These are phyloP conservation scores for Ophioninae sp. DNA, from an alignment of 2,888 invertebrate genomes.

Conservation along the genomic window DNA sequence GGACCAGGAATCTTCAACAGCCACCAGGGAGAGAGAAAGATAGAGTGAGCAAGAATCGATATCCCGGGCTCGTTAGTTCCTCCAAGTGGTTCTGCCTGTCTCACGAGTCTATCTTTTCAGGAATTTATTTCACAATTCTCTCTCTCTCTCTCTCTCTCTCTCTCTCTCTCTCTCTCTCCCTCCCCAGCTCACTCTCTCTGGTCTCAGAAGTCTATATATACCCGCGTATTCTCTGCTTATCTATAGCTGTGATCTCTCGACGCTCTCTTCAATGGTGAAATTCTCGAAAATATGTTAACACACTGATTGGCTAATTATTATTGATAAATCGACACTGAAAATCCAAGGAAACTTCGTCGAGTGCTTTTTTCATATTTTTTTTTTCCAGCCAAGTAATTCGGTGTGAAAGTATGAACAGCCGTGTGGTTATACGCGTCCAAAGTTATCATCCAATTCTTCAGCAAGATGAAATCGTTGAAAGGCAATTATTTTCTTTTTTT, in stretches of 20 bases:
- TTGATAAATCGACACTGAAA: constrained; percentile 57
- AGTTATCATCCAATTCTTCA: too few relatives aligned
- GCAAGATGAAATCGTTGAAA: too few relatives aligned
- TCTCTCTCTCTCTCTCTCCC: constrained; percentile 30
- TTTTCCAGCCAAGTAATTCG: too few relatives aligned
- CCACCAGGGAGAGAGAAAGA: constrained; percentile 29
- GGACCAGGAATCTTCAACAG: constrained; percentile 50
- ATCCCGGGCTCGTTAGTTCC: constrained; percentile 61
- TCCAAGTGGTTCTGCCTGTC: constrained; percentile 60
- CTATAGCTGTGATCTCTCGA: constrained; percentile 38
- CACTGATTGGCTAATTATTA: constrained; percentile 62
- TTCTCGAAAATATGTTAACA: constrained; percentile 57
- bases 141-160: constrained; percentile 31
- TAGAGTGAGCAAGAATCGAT: constrained; percentile 61
- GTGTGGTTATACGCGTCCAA: too few relatives aligned
- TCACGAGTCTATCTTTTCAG: constrained; percentile 62
- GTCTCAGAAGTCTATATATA: constrained; percentile 16
- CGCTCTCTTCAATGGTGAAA: constrained; percentile 35
- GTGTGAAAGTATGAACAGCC: too few relatives aligned
- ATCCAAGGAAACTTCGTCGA: constrained; percentile 19
- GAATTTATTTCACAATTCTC: constrained; percentile 56
- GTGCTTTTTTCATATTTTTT: neutral
- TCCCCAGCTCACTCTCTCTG: constrained; percentile 1
- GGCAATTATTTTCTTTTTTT: too few relatives aligned
- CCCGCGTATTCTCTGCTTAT: constrained; percentile 38